Evolutionary conservation across 2,888 invertebrate genomes (phyloP).

Genomic region (Melanostoma mellinum): DNA sequence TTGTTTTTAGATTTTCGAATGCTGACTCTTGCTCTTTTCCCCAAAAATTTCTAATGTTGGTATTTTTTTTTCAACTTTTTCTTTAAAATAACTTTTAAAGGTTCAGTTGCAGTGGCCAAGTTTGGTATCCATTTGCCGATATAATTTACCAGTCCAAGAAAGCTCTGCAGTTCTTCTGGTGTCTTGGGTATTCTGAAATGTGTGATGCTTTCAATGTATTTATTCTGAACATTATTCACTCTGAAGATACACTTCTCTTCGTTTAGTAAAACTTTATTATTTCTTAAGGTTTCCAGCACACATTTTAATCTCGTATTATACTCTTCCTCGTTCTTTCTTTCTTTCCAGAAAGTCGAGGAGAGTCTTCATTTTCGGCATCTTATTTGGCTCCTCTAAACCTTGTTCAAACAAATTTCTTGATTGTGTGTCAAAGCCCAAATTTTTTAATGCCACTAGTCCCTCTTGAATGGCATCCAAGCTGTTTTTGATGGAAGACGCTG

Average conservation of each 20-base stretch:
- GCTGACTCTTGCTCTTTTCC: constrained; percentile 6
- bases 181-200: constrained; percentile 13
- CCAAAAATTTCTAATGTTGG: background rate
- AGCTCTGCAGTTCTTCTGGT: constrained; percentile 23
- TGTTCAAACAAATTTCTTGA: no score
- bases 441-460: no score
- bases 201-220: constrained; percentile 20
- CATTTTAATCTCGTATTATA: constrained; percentile 4
- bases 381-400: no score
- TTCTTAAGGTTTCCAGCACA: background rate
- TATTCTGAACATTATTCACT: constrained; percentile 47
- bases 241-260: constrained; percentile 9
- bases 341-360: no score
- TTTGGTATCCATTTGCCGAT: constrained; percentile 22
- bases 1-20: background rate
- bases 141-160: constrained; percentile 21
- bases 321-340: constrained; percentile 7
- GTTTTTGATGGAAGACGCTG: no score
- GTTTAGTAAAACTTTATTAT: constrained; percentile 15
- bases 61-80: background rate
- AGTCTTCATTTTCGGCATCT: no score
- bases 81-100: constrained; percentile 12
- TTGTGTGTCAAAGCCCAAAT: no score
- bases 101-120: constrained; percentile 16
- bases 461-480: no score